phyloP scores from a whole-genome alignment of 1,140 invertebrate species.

The Drosophila repleta region DNA sequence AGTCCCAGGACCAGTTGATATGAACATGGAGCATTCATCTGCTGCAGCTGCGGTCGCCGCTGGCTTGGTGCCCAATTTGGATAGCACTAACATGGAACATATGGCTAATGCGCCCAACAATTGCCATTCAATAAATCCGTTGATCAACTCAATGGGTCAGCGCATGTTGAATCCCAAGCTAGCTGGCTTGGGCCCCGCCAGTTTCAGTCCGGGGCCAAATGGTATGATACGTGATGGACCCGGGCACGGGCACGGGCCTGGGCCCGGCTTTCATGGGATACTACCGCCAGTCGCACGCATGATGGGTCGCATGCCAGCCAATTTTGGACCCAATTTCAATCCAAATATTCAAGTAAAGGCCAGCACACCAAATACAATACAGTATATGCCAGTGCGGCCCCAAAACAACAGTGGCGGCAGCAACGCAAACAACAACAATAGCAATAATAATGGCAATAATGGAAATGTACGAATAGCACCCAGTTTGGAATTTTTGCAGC shows the following conservation, averaged over 20 bases:
- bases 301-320: slow-evolving; percentile 84
- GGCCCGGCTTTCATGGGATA: slow-evolving; percentile 83
- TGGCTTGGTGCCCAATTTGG: slow-evolving; percentile 74
- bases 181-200: slow-evolving; percentile 82
- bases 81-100: slow-evolving; percentile 66
- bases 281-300: slow-evolving; percentile 73
- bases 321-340: slow-evolving; percentile 74
- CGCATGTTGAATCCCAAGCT: slow-evolving; percentile 83
- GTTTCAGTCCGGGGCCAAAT: slow-evolving; percentile 65
- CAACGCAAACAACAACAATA: slow-evolving; percentile 84
- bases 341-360: slow-evolving; percentile 97
- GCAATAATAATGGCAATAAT: slow-evolving; percentile 40
- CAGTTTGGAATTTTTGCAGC: slow-evolving; percentile 95
- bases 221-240: slow-evolving; percentile 83
- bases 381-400: slow-evolving; percentile 96
- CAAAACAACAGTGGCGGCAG: slow-evolving; percentile 87
- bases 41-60: background rate
- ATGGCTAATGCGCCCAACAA: slow-evolving; percentile 51
- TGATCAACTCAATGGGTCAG: slow-evolving; percentile 68
- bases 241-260: slow-evolving; percentile 40
- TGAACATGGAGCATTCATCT: slow-evolving; percentile 73
- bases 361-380: slow-evolving; percentile 98
- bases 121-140: slow-evolving; percentile 62
- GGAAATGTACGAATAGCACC: slow-evolving; percentile 89
- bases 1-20: slow-evolving; percentile 74